A percentile compares a stretch with the other conserved stretches of the same genome.
These are phyloP conservation scores for Listronotus bonariensis DNA, from an alignment of 1,140 invertebrate species.

Conservation along the genomic window DNA sequence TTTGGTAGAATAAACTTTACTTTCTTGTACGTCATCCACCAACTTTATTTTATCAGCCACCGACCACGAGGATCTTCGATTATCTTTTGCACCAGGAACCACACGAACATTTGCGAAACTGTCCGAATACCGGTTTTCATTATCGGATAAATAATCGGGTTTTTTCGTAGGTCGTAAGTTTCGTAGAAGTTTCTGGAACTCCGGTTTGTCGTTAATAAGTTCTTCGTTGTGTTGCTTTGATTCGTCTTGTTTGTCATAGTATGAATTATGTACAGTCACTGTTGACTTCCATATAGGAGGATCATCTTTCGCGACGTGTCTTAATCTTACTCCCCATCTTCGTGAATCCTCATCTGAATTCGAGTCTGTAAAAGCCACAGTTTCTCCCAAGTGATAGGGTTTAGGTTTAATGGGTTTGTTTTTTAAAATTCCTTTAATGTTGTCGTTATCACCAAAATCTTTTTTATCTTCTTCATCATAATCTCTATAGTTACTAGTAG, in stretches of 20 bases:
- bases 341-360: slow-evolving; percentile 44
- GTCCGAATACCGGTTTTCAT: slow-evolving; percentile 39
- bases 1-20: slow-evolving; percentile 62
- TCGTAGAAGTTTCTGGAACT: slow-evolving; percentile 54
- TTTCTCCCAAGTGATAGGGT: slow-evolving; percentile 69
- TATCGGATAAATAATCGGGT: slow-evolving; percentile 39
- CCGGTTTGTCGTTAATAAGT: slow-evolving; percentile 44
- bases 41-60: slow-evolving; percentile 58
- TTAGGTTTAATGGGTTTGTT: slow-evolving; percentile 72
- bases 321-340: slow-evolving; percentile 59
- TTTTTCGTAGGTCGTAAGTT: slow-evolving; percentile 49
- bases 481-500: slow-evolving; percentile 29
- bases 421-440: slow-evolving; percentile 71
- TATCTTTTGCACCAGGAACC: slow-evolving; percentile 35
- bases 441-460: slow-evolving; percentile 54
- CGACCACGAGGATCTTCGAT: slow-evolving; percentile 54
- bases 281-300: slow-evolving; percentile 56
- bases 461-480: slow-evolving; percentile 55
- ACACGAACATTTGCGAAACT: slow-evolving; percentile 38
- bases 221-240: background rate
- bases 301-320: slow-evolving; percentile 49
- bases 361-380: slow-evolving; percentile 42
- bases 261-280: slow-evolving; percentile 52
- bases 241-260: slow-evolving; percentile 16
- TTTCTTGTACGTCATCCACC: slow-evolving; percentile 52